Conservation (phyloP, 2,113 vertebrate genomes). For the Eptesicus fuscus region DNA sequence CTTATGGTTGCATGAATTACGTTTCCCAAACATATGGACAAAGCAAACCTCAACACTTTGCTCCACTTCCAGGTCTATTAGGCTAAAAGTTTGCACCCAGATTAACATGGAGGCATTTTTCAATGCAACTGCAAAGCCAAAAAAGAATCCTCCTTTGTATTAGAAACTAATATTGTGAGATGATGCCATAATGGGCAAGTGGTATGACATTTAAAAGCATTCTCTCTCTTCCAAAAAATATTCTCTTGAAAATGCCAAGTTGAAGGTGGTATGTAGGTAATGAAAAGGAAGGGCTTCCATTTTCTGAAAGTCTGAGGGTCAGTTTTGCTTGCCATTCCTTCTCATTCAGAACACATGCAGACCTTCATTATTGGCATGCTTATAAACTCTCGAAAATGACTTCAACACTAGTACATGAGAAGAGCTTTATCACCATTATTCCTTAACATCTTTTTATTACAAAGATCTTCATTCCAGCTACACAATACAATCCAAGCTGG, state of each 20-base stretch:
- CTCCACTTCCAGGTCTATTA: background rate
- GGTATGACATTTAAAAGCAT: background rate
- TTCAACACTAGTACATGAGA: background rate
- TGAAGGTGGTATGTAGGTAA: background rate
- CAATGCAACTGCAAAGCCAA: background rate
- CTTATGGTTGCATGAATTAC: background rate
- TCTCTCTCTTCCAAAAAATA: background rate
- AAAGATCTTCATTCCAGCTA: background rate
- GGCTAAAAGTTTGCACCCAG: background rate
- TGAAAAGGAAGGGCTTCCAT: background rate
- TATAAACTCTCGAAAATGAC: background rate
- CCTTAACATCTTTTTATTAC: background rate
- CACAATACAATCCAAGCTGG: background rate
- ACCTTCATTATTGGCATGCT: background rate
- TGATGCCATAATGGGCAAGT: background rate
- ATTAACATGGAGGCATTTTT: background rate
- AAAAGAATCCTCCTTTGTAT: background rate
- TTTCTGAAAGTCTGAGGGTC: background rate
- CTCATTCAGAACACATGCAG: background rate
- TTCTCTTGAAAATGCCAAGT: background rate
- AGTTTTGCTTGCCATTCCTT: background rate
- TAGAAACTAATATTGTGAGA: background rate
- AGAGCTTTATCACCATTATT: background rate
- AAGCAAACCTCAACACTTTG: background rate
- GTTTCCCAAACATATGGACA: background rate